phyloP scores from a whole-genome alignment of 2,888 invertebrate species.

The Acronicta alni region DNA sequence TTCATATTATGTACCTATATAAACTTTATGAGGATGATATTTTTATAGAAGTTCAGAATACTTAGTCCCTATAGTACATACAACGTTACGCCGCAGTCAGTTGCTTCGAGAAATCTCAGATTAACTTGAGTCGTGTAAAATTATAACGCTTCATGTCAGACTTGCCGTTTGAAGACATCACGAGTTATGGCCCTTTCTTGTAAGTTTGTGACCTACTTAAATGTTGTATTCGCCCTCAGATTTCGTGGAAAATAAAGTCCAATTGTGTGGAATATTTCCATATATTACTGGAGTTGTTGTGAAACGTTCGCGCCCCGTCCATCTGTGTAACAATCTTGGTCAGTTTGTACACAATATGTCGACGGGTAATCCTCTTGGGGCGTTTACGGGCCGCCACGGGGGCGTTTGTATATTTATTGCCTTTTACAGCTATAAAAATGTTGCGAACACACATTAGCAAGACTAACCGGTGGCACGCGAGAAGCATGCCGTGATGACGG shows the following conservation, averaged over 20 bases:
- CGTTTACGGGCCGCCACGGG: conserved; percentile 48
- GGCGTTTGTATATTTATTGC: conserved; percentile 73
- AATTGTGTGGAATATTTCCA: conserved; percentile 37
- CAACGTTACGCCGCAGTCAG: conserved; percentile 46
- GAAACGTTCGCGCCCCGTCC: conserved; percentile 23
- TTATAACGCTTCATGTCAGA: conserved; percentile 46
- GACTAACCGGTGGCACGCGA: conserved; percentile 79
- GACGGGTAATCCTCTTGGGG: conserved; percentile 64
- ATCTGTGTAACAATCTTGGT: conserved; percentile 54
- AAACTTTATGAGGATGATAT: background rate
- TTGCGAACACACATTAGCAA: conserved; percentile 79
- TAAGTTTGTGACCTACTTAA: conserved; percentile 38
- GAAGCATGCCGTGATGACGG: conserved; percentile 71
- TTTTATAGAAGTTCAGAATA: conserved; percentile 46
- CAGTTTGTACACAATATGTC: conserved; percentile 66
- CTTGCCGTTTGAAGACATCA: conserved; percentile 40
- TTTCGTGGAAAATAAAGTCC: conserved; percentile 32
- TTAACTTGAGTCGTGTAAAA: conserved; percentile 38
- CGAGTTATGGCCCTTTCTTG: conserved; percentile 30
- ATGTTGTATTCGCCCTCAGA: conserved; percentile 26
- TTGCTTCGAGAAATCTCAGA: conserved; percentile 45
- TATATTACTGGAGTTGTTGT: conserved; percentile 28
- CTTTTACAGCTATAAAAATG: conserved; percentile 79
- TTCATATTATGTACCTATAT: too few species aligned
- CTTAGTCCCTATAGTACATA: conserved; percentile 8